These are phyloP conservation scores for Cremastinae sp. DNA, from an alignment of 2,888 invertebrate genomes.

Conservation along the genomic window DNA sequence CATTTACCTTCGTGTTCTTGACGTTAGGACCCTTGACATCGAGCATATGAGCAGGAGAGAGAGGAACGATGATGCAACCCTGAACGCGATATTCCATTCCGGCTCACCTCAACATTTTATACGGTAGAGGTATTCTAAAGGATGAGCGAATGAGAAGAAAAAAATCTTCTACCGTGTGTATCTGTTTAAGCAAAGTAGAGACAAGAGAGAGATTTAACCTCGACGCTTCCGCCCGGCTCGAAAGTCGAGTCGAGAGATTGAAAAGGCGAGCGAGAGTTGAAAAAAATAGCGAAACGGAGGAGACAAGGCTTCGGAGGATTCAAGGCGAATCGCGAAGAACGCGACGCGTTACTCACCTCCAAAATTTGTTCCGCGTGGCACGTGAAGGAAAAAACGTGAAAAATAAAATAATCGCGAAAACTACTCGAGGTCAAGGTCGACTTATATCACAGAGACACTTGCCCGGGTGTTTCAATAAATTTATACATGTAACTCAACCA, in stretches of 20 bases:
- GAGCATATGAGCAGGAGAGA: constrained; percentile 28
- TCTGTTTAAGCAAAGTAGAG: constrained; percentile 27
- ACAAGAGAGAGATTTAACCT: constrained; percentile 59
- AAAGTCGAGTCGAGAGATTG: constrained; percentile 28
- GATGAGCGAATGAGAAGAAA: constrained; percentile 42
- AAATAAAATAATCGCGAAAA: constrained; percentile 33
- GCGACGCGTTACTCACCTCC: constrained; percentile 67
- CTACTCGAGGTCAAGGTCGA: constrained; percentile 37
- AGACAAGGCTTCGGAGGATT: constrained; percentile 28
- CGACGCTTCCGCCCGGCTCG: constrained; percentile 55
- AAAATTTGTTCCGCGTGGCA: constrained; percentile 45
- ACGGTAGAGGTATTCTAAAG: constrained; percentile 67
- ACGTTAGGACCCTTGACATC: constrained; percentile 24
- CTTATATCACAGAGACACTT: constrained; percentile 31
- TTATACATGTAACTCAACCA: constrained; percentile 6
- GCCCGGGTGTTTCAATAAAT: constrained; percentile 15
- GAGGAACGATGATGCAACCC: constrained; percentile 65
- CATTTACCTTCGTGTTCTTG: constrained; percentile 14
- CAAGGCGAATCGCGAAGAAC: constrained; percentile 55
- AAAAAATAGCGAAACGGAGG: constrained; percentile 1
- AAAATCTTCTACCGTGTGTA: neutral
- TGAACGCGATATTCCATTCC: constrained; percentile 73
- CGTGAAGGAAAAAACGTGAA: neutral
- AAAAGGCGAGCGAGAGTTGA: constrained; percentile 18
- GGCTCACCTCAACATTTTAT: constrained; percentile 73